Percentiles rank a stretch among this genome's conserved stretches.
phyloP scores from a whole-genome alignment of 2,888 invertebrate species.

The Lobophora halterata region DNA sequence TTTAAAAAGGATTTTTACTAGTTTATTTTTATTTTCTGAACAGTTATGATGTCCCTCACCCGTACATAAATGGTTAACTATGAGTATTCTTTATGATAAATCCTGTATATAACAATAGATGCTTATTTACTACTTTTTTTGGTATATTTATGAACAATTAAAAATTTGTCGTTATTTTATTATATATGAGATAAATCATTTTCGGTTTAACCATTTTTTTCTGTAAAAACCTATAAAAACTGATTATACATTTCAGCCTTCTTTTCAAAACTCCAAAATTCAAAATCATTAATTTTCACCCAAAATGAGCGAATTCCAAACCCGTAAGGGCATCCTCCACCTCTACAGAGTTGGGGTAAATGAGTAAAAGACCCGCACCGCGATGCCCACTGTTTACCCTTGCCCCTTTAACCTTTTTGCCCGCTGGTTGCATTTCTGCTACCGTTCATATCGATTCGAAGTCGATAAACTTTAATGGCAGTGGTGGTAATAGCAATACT shows the following conservation, averaged over 20 bases:
- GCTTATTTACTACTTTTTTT: too few species aligned
- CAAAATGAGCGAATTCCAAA: conserved; percentile 6
- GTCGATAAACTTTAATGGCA: conserved; percentile 44
- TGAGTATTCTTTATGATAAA: too few species aligned
- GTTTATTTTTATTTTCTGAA: too few species aligned
- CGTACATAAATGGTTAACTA: too few species aligned
- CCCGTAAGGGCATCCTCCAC: conserved; percentile 14
- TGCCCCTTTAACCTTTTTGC: conserved; percentile 54
- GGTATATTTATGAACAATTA: too few species aligned
- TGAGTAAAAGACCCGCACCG: conserved; percentile 68
- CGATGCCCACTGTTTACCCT: conserved; percentile 56
- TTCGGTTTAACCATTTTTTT: too few species aligned
- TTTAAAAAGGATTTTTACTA: too few species aligned
- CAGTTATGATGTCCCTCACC: too few species aligned
- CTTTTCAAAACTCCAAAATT: conserved; percentile 3
- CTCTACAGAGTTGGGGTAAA: conserved; percentile 53
- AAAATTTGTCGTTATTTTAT: too few species aligned
- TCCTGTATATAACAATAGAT: too few species aligned
- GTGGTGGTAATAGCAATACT: conserved; percentile 6
- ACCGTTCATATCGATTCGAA: conserved; percentile 55
- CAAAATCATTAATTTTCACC: neutral
- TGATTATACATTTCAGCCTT: conserved; percentile 26
- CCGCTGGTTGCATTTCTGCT: conserved; percentile 51
- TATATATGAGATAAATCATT: too few species aligned
- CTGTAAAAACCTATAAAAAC: conserved; percentile 1